Evolutionary conservation across 23 tunicate species (phyloP).

Genomic region (Trididemnum nubilum): DNA sequence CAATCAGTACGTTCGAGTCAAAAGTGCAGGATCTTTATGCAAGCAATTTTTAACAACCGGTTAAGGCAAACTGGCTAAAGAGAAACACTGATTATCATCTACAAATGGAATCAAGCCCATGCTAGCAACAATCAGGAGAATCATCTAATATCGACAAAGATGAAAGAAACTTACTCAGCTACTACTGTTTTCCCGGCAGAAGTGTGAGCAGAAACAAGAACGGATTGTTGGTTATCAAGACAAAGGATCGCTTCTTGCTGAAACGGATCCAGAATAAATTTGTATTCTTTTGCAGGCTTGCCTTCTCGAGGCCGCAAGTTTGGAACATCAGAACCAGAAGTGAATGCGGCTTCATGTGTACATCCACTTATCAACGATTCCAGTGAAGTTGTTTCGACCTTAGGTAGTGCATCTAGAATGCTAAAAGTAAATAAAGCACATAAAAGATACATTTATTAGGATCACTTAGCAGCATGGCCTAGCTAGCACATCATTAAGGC

Average conservation of each 20-base stretch:
- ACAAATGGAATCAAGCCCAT: too few relatives aligned
- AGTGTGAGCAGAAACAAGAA: slow-evolving; percentile 93
- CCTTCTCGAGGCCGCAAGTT: slow-evolving; percentile 54
- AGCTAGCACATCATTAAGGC: too few relatives aligned
- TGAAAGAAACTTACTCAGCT: slow-evolving; percentile 78
- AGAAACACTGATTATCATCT: too few relatives aligned
- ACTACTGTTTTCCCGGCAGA: slow-evolving; percentile 98
- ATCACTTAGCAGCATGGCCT: too few relatives aligned
- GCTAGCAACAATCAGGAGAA: too few relatives aligned
- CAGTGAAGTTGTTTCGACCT: slow-evolving; percentile 72
- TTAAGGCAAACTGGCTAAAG: too few relatives aligned
- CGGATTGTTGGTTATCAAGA: slow-evolving; percentile 91
- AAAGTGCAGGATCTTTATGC: too few relatives aligned
- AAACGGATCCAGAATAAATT: slow-evolving; percentile 92
- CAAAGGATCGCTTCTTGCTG: slow-evolving; percentile 86
- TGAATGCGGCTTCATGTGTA: slow-evolving; percentile 80
- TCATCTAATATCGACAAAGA: too few relatives aligned
- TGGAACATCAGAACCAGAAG: slow-evolving; percentile 48
- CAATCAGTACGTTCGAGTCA: too few relatives aligned
- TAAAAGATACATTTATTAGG: too few relatives aligned
- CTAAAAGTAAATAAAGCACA: too few relatives aligned
- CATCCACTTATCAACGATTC: slow-evolving; percentile 79
- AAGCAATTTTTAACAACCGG: too few relatives aligned
- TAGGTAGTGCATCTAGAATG: slow-evolving; percentile 69
- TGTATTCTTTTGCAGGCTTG: slow-evolving; percentile 82